Evolutionary conservation across 2,797 vertebrate species (phyloP).

Genomic region (Leuciscus waleckii): DNA sequence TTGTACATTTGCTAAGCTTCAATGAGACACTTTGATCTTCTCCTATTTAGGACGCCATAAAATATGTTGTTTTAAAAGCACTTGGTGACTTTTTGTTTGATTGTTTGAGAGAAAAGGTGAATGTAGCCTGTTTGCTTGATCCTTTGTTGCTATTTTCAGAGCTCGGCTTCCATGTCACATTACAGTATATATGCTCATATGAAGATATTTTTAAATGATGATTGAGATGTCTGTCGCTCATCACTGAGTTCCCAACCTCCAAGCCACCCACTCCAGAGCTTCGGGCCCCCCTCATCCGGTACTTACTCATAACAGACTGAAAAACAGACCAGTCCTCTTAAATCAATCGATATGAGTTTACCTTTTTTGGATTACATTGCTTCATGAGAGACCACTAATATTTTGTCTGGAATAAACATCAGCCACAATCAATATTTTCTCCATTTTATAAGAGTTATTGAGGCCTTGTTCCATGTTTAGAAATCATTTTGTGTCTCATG

Average conservation of each 20-base stretch:
- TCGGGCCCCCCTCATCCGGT: conserved; percentile 5
- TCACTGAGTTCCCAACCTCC: not conserved
- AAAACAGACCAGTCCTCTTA: conserved; percentile 26
- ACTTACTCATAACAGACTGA: conserved; percentile 27
- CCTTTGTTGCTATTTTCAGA: not conserved
- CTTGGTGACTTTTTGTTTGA: conserved; percentile 37
- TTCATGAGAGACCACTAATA: conserved; percentile 21
- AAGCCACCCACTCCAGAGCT: not conserved
- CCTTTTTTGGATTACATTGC: not conserved
- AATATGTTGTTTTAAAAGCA: conserved; percentile 40
- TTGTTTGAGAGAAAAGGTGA: conserved; percentile 27
- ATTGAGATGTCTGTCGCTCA: conserved; percentile 4
- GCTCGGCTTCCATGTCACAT: conserved; percentile 5
- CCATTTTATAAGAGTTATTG: conserved; percentile 1
- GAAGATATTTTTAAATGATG: conserved; percentile 9
- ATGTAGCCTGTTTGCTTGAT: not conserved
- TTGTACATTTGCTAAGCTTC: conserved; percentile 33
- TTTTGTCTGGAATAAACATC: conserved; percentile 24
- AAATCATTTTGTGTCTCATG: not conserved
- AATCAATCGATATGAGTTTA: conserved; percentile 19
- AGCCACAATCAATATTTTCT: conserved; percentile 8
- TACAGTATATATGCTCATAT: not conserved
- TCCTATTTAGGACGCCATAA: conserved; percentile 44
- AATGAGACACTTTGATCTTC: conserved; percentile 48
- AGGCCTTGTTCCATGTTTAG: conserved; percentile 8